Percentiles rank a stretch among this genome's conserved stretches.
Evolutionary conservation across 2,113 vertebrate genomes (phyloP).

Genomic region (Archilochus colubris): DNA sequence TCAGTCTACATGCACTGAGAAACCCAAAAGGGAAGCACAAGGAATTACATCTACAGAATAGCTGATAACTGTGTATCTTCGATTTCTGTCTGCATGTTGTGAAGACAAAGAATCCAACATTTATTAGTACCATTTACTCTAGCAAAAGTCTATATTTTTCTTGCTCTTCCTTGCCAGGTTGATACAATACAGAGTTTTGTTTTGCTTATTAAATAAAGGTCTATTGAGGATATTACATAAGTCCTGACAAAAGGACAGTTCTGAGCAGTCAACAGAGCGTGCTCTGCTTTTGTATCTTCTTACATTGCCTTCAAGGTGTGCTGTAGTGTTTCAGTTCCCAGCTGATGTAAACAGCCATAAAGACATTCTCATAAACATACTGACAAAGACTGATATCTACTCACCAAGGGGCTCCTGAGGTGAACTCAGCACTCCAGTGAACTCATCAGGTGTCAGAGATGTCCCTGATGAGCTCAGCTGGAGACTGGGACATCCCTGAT

Average conservation of each 20-base stretch:
- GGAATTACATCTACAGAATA: not conserved
- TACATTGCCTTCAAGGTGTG: not conserved
- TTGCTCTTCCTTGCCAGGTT: not conserved
- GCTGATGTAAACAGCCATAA: not conserved
- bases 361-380: not conserved
- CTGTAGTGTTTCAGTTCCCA: not conserved
- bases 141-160: not conserved
- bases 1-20: not conserved
- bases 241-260: not conserved
- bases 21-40: not conserved
- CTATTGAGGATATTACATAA: not conserved
- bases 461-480: fast-evolving
- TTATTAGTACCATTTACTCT: not conserved
- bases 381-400: not conserved
- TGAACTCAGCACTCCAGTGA: not conserved
- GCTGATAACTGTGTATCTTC: not conserved
- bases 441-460: not conserved
- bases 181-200: not conserved
- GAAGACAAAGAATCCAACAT: not conserved
- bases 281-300: not conserved
- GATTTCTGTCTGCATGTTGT: not conserved
- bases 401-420: not conserved
- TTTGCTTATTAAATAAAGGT: not conserved
- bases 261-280: not conserved
- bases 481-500: not conserved